Conservation (phyloP, 2,888 invertebrate genomes). For the Chesias legatella region DNA sequence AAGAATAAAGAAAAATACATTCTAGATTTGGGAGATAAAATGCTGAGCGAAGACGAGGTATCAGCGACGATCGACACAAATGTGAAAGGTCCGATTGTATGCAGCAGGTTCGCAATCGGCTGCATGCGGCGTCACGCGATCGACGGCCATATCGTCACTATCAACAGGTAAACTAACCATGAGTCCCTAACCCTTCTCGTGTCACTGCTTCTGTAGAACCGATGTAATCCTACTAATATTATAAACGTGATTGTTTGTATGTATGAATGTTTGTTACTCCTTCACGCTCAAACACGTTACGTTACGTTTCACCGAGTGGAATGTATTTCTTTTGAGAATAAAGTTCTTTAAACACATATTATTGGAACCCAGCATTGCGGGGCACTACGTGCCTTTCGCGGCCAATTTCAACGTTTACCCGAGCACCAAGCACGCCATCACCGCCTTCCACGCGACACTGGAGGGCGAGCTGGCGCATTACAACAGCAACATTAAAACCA, state of each 20-base stretch:
- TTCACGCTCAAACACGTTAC: too few relatives aligned
- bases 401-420: constrained; percentile 62
- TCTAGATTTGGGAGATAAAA: constrained; percentile 37
- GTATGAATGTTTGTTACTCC: too few relatives aligned
- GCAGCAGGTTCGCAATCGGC: constrained; percentile 60
- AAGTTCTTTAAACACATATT: too few relatives aligned
- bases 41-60: constrained; percentile 35
- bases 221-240: too few relatives aligned
- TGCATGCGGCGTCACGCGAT: constrained; percentile 59
- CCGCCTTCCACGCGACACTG: constrained; percentile 68
- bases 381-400: constrained; percentile 49
- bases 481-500: constrained; percentile 57
- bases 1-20: constrained; percentile 1
- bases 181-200: too few relatives aligned
- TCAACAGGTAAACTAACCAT: constrained; percentile 54
- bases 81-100: constrained; percentile 61
- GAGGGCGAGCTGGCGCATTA: constrained; percentile 63
- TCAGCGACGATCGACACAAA: constrained; percentile 56
- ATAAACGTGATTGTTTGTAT: too few relatives aligned
- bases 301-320: not conserved
- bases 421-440: constrained; percentile 76
- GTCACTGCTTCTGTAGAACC: too few relatives aligned
- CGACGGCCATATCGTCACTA: constrained; percentile 65
- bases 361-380: constrained; percentile 51
- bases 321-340: too few relatives aligned